Base-by-base conservation (phyloP, 2,888 invertebrate species). In the Lacanobia wlatinum region DNA sequence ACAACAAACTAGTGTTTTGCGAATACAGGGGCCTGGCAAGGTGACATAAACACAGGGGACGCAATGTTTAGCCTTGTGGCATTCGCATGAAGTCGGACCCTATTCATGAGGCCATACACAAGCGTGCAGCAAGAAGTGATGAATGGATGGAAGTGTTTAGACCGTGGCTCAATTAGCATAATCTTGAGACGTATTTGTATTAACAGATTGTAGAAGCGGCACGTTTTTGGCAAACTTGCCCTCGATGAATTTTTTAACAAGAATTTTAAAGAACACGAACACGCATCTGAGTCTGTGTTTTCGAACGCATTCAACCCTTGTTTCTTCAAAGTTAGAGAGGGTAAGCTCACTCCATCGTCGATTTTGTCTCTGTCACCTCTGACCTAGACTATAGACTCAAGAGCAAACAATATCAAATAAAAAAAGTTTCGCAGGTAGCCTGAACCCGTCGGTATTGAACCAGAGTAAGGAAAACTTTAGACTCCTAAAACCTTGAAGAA, bases 1-100 rank as follows among this genome's bases (percentile, higher is more conserved):
- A 43, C 43, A 56, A 50, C 64, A 50, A 69, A 76, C 64, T 46
- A 69, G 71, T 46, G 21, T 64, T 72, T 72, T 71, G 56, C 60
- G 63, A 64, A 63, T 82, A 52, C 52, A 63, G 80, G 56, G 79
- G 70, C 78, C 66, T 60, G 46, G 53, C 63, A 28, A 78, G 70
- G 82, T 66, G 43, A 78, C 56, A 59, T 63, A 79, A 76, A 80
- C 66, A 76, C 52, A 59, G 52, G 82, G 80, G 66, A 64, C 70
- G 59, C 59, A 46, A 61, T 65, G 78, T 82, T 34, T 69, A 34
- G 61, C 73, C 73, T 80, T 82, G 82, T 56, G 40, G 63, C 60
- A 23, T 69, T 69, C 65, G 62, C 59, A 56, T 60, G 66, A 74
- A 80, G 74, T 67, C 60, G 28, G 66, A 67, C 83, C 59, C 79